These are phyloP conservation scores for Emmelina monodactyla DNA, from an alignment of 2,888 invertebrate genomes.

Conservation along the genomic window DNA sequence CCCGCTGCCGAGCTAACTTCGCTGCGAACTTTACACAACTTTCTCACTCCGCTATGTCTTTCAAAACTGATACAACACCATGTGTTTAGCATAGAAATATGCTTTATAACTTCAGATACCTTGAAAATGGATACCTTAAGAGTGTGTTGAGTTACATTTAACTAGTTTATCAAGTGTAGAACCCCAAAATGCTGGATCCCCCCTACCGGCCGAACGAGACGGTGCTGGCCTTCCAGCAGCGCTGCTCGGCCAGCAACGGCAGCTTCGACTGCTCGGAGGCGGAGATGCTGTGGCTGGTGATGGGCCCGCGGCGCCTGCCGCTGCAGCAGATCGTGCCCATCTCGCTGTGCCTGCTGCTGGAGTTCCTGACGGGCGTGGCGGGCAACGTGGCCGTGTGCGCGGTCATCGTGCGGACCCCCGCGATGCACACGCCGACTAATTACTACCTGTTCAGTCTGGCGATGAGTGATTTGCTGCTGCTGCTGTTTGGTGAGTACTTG, in stretches of 20 bases:
- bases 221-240: conserved; percentile 25
- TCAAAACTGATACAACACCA: too few relatives aligned
- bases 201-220: conserved; percentile 39
- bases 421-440: conserved; percentile 91
- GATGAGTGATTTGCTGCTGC: conserved; percentile 81
- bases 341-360: conserved; percentile 74
- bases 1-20: too few relatives aligned
- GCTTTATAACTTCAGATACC: too few relatives aligned
- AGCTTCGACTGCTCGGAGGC: conserved; percentile 67
- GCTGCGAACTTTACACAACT: too few relatives aligned
- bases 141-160: too few relatives aligned
- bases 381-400: conserved; percentile 87
- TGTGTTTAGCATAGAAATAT: too few relatives aligned
- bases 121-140: too few relatives aligned
- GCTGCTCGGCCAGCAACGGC: conserved; percentile 39
- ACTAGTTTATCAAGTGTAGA: too few relatives aligned
- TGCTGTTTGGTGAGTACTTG: conserved; percentile 79
- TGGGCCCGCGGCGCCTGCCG: conserved; percentile 71
- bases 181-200: conserved; percentile 27
- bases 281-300: conserved; percentile 63
- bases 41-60: too few relatives aligned
- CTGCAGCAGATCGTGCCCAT: conserved; percentile 64
- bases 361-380: conserved; percentile 83
- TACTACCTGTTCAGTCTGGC: conserved; percentile 91
- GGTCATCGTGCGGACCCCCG: conserved; percentile 80